These are phyloP conservation scores for Cossypha dichroa DNA, from an alignment of 2,797 vertebrate species.

Conservation along the genomic window DNA sequence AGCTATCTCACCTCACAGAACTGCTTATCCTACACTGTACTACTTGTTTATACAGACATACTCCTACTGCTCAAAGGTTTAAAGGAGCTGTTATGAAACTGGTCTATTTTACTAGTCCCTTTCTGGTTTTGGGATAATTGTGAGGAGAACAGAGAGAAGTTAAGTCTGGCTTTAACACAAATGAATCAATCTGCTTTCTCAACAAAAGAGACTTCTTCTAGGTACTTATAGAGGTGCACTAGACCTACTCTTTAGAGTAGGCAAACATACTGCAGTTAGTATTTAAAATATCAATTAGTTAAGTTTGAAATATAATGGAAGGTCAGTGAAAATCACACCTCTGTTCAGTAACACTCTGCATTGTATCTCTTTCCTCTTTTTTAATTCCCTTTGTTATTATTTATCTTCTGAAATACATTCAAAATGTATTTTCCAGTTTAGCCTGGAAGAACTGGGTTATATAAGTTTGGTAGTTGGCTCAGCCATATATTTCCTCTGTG, in stretches of 20 bases:
- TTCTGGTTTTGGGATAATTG: background rate
- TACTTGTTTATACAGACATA: background rate
- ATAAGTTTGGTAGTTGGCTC: background rate
- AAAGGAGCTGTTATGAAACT: background rate
- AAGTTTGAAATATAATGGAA: background rate
- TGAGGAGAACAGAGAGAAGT: background rate
- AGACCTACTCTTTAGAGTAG: background rate
- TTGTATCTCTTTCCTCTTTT: background rate
- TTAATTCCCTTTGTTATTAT: background rate
- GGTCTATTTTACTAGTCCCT: background rate
- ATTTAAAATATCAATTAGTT: background rate
- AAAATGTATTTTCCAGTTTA: background rate
- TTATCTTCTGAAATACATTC: background rate
- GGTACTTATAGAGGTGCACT: background rate
- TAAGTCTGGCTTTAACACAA: background rate
- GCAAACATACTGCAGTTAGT: background rate
- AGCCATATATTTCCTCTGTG: background rate
- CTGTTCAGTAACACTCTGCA: background rate
- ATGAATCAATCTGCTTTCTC: background rate
- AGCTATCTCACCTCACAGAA: background rate
- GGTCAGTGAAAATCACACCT: background rate
- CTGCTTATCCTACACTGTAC: rapidly evolving
- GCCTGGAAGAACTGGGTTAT: background rate
- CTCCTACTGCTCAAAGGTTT: background rate
- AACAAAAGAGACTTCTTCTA: background rate